phyloP scores from a whole-genome alignment of 2,888 invertebrate species.

The Monopis laevigella region DNA sequence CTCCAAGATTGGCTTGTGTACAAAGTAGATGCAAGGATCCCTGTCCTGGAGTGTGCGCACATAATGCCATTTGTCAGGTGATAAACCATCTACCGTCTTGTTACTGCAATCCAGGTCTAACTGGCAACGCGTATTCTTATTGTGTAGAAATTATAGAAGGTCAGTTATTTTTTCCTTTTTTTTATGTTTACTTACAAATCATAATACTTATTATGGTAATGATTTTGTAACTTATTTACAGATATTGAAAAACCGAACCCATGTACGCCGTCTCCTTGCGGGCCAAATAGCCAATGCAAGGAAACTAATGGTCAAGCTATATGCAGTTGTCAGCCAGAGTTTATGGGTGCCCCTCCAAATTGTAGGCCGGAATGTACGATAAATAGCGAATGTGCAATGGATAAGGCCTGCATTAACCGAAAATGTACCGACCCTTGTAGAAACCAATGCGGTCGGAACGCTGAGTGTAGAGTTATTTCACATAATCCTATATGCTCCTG shows the following conservation, averaged over 20 bases:
- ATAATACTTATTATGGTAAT: background rate
- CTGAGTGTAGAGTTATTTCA: slow-evolving; percentile 81
- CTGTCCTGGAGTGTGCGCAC: slow-evolving; percentile 79
- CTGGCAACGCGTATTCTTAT: slow-evolving; percentile 75
- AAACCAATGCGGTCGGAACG: slow-evolving; percentile 81
- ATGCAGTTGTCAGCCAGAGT: slow-evolving; percentile 76
- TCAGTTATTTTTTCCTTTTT: slow-evolving; percentile 25
- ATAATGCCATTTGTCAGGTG: slow-evolving; percentile 78
- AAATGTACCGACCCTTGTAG: slow-evolving; percentile 84
- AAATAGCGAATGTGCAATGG: slow-evolving; percentile 79
- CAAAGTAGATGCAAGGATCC: slow-evolving; percentile 82
- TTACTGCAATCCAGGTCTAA: slow-evolving; percentile 72
- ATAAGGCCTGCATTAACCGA: slow-evolving; percentile 78
- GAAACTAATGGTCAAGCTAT: slow-evolving; percentile 74
- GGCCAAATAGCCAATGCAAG: slow-evolving; percentile 79
- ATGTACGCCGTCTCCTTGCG: slow-evolving; percentile 80
- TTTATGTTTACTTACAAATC: background rate
- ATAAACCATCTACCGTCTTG: slow-evolving; percentile 80
- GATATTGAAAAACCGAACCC: slow-evolving; percentile 55
- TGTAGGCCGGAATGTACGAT: slow-evolving; percentile 85
- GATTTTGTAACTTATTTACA: slow-evolving; percentile 26
- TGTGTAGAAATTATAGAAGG: slow-evolving; percentile 61
- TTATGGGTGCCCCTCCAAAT: slow-evolving; percentile 79
- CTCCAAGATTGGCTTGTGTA: slow-evolving; percentile 76
- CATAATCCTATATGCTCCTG: slow-evolving; percentile 87